Base-by-base conservation (phyloP, 2,888 invertebrate species). In the Eupeodes latifasciatus region DNA sequence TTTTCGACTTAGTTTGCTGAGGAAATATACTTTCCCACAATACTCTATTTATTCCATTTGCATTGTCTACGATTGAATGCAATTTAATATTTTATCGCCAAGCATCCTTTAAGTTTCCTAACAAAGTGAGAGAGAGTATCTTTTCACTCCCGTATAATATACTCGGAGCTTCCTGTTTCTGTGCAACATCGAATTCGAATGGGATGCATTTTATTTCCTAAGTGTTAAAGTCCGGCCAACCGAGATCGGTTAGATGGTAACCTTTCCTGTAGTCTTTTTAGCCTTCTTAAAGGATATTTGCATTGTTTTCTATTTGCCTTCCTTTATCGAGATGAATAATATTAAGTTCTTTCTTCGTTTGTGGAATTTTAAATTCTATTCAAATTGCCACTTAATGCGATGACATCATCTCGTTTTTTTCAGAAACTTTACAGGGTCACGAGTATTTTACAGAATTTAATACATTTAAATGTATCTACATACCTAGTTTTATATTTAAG, bases 41-140 rank as follows among this genome's bases (percentile, higher is more conserved):
- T 12, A 59, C 34, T 57, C 10, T 64, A 16, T 40, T 66, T 49
- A 14, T 27, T 49, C 49, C 49, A 66, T 44, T 66, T 66, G 47
- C 47, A 66, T 66, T 49, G 27, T 49, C n/a, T 66, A 27, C 66
- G 27, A 66, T 49, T 27, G 66, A 66, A 66, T 66, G 66, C 47
- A 66, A 66, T 44, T 62, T 62, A 44, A 40, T 66, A 66, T 66
- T 66, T 47, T 49, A 66, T 66, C 14, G 19, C 27, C 49, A 49
- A 66, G 49, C 66, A 66, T 66, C 49, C 66, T 69, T 16, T 36
- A 14, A 69, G 34, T 59, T 59, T 34, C 14, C 34, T 14, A 59
- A 59, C 34, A 0, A 40, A 9, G 40, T 7, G 5, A 9, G 5
- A 40, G 1, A 36, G n/a, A 36, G 59, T 59, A 59, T 59, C 59